Base-by-base conservation (phyloP, 2,113 vertebrate genomes). In the Coreoperca whiteheadi region DNA sequence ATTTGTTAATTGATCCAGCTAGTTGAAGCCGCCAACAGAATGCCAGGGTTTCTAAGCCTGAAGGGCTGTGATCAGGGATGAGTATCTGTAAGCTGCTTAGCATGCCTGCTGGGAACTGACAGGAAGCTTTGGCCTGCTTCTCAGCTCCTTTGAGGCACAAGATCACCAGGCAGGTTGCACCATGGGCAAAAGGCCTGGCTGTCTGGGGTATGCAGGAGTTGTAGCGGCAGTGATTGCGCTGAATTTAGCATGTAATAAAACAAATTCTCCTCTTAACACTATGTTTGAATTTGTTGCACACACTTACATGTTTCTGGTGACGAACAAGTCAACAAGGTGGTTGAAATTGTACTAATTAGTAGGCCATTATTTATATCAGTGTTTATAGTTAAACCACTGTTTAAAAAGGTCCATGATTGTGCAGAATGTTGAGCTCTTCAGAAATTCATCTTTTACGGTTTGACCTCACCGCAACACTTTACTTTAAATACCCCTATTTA, bases 71-170 rank as follows among this genome's bases (percentile, higher is more conserved):
- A 93, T 93, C 91, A 89, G 91, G 77, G 88, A 93, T 94, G 91
- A 94, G 93, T 89, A 91, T 88, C 87, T 92, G 79, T 95, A 95
- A 95, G 93, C 93, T 77, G 88, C 93, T 95, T 94, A 94, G 87
- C 37, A 20, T 69, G 81, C 84, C 88, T 94, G 90, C 86, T 82
- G 88, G 88, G 93, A 92, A 88, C 48, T 60, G 86, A 91, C 91
- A 77, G 83, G 79, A 81, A 57, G 78, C 66, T 83, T 79, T 89
- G 89, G 86, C 87, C 87, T 82, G 65, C 75, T 74, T 75, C 80
- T 82, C 66, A 37, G 74, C 84, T 88, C 70, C 74, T 90, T 57
- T 59, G 70, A 87, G 77, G 67, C 54, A 46, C 65, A 77, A 79
- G 65, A 84, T 90, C 88, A 86, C 78, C 51, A 21, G 60, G 57